Percentiles rank a stretch among this genome's conserved stretches.
Conservation (phyloP, 2,888 invertebrate species). For the Caenorhabditis macrosperma region DNA sequence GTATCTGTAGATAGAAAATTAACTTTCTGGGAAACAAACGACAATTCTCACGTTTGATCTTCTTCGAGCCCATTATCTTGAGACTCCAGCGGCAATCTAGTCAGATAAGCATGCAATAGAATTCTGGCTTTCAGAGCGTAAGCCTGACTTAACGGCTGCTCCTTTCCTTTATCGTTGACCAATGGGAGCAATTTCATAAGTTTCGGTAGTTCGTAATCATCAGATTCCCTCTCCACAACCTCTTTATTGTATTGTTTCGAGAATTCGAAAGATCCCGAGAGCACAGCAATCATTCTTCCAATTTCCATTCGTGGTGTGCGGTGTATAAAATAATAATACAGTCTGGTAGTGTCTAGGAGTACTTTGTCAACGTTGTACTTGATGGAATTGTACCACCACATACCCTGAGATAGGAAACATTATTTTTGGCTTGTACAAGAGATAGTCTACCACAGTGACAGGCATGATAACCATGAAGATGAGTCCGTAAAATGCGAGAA, state of each 20-base stretch:
- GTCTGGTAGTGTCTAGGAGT: constrained; percentile 94
- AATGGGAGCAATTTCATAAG: constrained; percentile 91
- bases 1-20: constrained; percentile 77
- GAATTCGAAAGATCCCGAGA: constrained; percentile 97
- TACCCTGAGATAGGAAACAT: constrained; percentile 84
- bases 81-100: constrained; percentile 84
- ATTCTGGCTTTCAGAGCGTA: constrained; percentile 85
- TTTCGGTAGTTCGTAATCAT: constrained; percentile 93
- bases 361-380: constrained; percentile 95
- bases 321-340: constrained; percentile 95
- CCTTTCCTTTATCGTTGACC: constrained; percentile 95
- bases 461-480: constrained; percentile 96
- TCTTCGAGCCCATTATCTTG: constrained; percentile 40
- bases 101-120: constrained; percentile 94
- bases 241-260: constrained; percentile 94
- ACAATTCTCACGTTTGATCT: constrained; percentile 63
- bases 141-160: constrained; percentile 89
- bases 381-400: constrained; percentile 99
- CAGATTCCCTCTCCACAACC: constrained; percentile 92
- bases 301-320: constrained; percentile 96
- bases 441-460: constrained; percentile 83
- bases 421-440: too few relatives aligned
- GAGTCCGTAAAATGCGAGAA: constrained; percentile 92
- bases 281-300: constrained; percentile 93
- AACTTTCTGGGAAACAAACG: too few relatives aligned